A percentile compares a stretch with the other conserved stretches of the same genome.
Conservation (phyloP, 2,797 vertebrate genomes). For the Myotis findleyi region DNA sequence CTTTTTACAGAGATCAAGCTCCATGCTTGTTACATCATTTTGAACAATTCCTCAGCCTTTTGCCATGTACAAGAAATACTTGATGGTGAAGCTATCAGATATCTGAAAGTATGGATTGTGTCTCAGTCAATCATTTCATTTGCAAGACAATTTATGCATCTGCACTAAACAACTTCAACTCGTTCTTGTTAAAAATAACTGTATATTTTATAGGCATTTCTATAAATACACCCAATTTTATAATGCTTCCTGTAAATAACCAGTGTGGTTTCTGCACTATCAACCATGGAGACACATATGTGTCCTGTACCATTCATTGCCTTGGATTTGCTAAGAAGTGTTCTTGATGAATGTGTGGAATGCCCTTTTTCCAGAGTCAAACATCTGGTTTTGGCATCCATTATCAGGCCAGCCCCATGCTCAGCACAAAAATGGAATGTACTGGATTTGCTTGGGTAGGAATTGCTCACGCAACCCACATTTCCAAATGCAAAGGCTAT, state of each 20-base stretch:
- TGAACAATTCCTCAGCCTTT: neutral
- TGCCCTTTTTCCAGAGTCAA: conserved; percentile 73
- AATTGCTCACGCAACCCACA: conserved; percentile 54
- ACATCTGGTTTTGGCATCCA: conserved; percentile 74
- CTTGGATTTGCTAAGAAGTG: conserved; percentile 67
- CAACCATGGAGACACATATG: conserved; percentile 64
- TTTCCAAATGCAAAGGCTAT: conserved; percentile 52
- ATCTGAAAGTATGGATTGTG: neutral
- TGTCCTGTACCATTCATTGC: conserved; percentile 46
- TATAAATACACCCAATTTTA: conserved; percentile 76
- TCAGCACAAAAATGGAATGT: conserved; percentile 71
- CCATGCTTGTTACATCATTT: neutral
- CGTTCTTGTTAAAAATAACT: conserved; percentile 78
- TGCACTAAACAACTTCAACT: conserved; percentile 52
- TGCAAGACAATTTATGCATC: conserved; percentile 58
- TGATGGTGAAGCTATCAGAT: neutral
- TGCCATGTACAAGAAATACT: neutral
- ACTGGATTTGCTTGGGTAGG: conserved; percentile 60
- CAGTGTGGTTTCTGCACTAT: conserved; percentile 66
- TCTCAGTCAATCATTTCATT: conserved; percentile 49
- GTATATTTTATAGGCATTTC: conserved; percentile 66
- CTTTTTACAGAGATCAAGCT: neutral
- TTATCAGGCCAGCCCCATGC: conserved; percentile 31
- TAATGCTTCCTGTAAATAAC: conserved; percentile 68
- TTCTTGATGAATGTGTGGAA: conserved; percentile 73